Base-by-base conservation (phyloP, 2,113 vertebrate species). In the Rhineura floridana region DNA sequence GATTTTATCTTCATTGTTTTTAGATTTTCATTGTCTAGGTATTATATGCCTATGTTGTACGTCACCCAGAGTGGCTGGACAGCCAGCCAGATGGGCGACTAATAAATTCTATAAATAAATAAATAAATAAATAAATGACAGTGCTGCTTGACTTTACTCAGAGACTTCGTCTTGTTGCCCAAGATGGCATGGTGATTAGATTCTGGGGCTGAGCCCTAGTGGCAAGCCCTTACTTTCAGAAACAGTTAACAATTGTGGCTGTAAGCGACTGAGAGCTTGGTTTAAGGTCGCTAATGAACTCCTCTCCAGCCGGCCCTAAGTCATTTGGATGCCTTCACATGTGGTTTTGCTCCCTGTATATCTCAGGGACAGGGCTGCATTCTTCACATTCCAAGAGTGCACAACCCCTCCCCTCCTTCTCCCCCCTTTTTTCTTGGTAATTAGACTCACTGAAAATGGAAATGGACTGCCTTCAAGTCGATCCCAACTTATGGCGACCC, bases 311-410 rank as follows among this genome's bases (percentile, higher is more conserved):
- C 30, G 42, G n/a, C 42, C 42, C 72, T 15, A 19, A 65, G 84
- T 36, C 80, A 82, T 36, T 44, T 39, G 17, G 25, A 44, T 42
- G 30, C 73, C 72, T 65, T 65, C 21, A 65, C 59, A 77, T 77
- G 84, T 86, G 84, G 84, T 78, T 86, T 48, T 25, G 55, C 72
- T 78, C 84, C 84, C 28, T 36, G 12, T 48, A n/a, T 42, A 86
- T 78, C 44, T 86, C 55, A 59, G 17, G 15, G 21, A 19, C 28
- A 75, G 70, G 25, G 13, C 42, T 23, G 44, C 84, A 78, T 78
- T 78, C 59, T 67, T 78, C 67, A 73, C 84, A 78, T 86, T 86
- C 84, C 59, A n/a, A 39, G 59, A 86, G 12, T 39, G 42, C 19
- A 46, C 15, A 55, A 1, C 39, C 55, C 28, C 28, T 44, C 72